phyloP scores from a whole-genome alignment of 2,797 vertebrate genomes.

The Chiloscyllium punctatum region DNA sequence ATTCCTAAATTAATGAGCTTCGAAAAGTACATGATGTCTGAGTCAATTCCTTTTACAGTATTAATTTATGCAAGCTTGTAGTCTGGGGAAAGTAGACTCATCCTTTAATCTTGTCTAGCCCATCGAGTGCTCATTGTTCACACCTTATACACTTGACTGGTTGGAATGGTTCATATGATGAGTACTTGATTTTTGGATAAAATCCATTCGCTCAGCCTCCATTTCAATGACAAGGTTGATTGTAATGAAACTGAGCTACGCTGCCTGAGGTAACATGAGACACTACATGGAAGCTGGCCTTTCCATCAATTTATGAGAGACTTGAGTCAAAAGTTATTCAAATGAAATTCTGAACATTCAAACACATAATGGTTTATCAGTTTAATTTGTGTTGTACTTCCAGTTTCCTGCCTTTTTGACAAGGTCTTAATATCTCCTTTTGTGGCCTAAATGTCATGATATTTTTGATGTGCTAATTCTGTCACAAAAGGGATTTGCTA shows the following conservation, averaged over 20 bases:
- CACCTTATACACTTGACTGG: background rate
- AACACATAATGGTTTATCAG: background rate
- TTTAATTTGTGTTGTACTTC: background rate
- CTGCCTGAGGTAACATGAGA: background rate
- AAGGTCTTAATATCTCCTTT: background rate
- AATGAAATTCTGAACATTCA: background rate
- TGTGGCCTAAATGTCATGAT: background rate
- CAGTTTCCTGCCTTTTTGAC: background rate
- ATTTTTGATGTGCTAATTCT: background rate
- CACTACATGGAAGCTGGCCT: too few relatives aligned
- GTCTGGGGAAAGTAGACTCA: background rate
- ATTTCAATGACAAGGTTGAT: background rate
- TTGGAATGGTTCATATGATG: background rate
- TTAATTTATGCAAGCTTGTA: background rate
- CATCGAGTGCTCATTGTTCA: background rate
- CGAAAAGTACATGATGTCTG: background rate
- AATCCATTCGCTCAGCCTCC: background rate
- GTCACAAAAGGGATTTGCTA: too few relatives aligned
- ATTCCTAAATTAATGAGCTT: background rate
- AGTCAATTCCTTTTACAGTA: background rate
- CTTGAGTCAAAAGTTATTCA: background rate
- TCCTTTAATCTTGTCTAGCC: background rate
- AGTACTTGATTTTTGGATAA: background rate
- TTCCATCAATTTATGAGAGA: background rate
- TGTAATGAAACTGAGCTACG: background rate